These are phyloP conservation scores for Corticium candelabrum DNA, from an alignment of 37 sponge, comb jelly and placozoan species.

Conservation along the genomic window DNA sequence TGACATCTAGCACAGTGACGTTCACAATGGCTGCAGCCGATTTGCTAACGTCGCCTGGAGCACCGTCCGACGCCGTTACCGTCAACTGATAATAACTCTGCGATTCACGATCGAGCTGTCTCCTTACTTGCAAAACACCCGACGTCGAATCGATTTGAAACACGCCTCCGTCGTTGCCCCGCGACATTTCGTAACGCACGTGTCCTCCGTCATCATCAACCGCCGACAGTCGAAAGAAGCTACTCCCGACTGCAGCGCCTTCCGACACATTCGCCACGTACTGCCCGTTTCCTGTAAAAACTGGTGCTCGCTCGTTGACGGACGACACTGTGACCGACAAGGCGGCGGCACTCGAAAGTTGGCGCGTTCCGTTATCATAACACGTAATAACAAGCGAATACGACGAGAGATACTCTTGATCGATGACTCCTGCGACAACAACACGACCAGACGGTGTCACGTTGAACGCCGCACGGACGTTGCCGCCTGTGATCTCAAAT, in stretches of 20 bases:
- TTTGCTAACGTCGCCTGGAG: not conserved
- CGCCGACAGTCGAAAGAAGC: slow-evolving; percentile 27
- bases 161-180: not conserved
- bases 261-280: slow-evolving; percentile 24
- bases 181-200: slow-evolving; percentile 13
- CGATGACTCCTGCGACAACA: slow-evolving; percentile 16
- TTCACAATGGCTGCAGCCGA: not conserved
- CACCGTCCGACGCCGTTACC: slow-evolving; percentile 19
- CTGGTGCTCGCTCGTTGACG: slow-evolving; percentile 47
- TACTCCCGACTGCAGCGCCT: slow-evolving; percentile 27
- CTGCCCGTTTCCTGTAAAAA: slow-evolving; percentile 18
- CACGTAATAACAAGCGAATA: slow-evolving; percentile 19
- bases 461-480: slow-evolving; percentile 17
- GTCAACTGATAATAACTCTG: slow-evolving; percentile 30
- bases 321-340: slow-evolving; percentile 30
- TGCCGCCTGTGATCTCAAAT: slow-evolving; percentile 16
- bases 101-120: slow-evolving; percentile 34
- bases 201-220: slow-evolving; percentile 37
- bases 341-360: slow-evolving; percentile 16
- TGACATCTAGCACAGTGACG: not conserved
- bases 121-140: slow-evolving; percentile 22
- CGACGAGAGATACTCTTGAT: slow-evolving; percentile 25
- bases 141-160: not conserved
- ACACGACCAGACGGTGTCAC: slow-evolving; percentile 32
- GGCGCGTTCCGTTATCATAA: slow-evolving; percentile 39